Base-by-base conservation (phyloP, 2,113 vertebrate genomes). In the Cyanoliseus patagonus region DNA sequence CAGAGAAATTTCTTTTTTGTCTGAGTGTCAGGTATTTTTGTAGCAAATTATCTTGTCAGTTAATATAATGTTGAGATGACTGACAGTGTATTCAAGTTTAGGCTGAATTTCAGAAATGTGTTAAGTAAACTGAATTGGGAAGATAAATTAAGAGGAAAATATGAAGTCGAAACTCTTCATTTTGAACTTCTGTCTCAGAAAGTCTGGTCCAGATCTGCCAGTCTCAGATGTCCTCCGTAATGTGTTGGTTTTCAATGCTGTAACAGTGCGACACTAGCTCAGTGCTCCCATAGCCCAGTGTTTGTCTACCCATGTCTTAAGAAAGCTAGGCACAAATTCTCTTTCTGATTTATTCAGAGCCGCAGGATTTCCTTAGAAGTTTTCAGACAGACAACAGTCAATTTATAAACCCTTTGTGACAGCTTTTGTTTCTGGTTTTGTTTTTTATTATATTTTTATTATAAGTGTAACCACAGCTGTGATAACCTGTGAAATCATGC, bases 211-310 rank as follows among this genome's bases (percentile, higher is more conserved):
- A 66, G 41, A 27, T 27, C 23, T 77, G 20, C 5, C 5, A 6
- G 8, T 55, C 47, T 41, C 47, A 30, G 23, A 10, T 23, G 9
- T 39, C 11, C 28, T 64, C 33, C 47, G 15, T 33, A 18, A 10
- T 2, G 5, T 35, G 4, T 15, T 42, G 25, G 10, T 30, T 69
- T 72, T 64, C 35, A 17, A 13, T 4, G 6, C 5, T 66, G 16
- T 30, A 19, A 16, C 1, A 35, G 7, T 14, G 18, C 3, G 2
- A 5, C 2, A 6, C 10, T 5, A 30, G 13, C 9, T 44, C 59
- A 30, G 63, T 2, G 16, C 15, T 70, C 49, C 22, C 12, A 57
- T 17, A 68, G 9, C 8, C 81, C 18, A 9, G 23, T 25, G 14
- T 13, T 23, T 37, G 9, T 33, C 30, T 25, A 18, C 6, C 7